Percentiles rank a stretch among this genome's conserved stretches.
phyloP scores from a whole-genome alignment of 1,140 invertebrate genomes.

The Trachelipus rathkii region DNA sequence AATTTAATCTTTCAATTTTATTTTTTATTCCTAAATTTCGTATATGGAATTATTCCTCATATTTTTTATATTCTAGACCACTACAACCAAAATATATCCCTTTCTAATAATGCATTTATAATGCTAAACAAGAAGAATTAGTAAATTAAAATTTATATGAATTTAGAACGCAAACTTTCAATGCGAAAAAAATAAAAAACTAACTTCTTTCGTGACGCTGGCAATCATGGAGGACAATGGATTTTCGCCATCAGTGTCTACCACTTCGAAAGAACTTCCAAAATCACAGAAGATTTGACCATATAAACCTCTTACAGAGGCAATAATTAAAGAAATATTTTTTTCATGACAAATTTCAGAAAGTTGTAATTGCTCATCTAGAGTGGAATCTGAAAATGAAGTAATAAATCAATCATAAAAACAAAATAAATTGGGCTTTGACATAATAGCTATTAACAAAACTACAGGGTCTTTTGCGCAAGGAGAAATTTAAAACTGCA shows the following conservation, averaged over 20 bases:
- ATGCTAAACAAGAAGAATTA: no score
- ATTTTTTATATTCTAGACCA: neutral
- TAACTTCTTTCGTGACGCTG: conserved; percentile 61
- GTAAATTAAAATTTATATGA: no score
- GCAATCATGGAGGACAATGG: conserved; percentile 83
- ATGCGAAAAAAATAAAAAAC: no score
- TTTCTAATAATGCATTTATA: no score
- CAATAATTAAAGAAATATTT: conserved; percentile 80
- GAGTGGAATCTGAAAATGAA: conserved; percentile 48
- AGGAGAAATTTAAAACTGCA: neutral
- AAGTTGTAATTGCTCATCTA: conserved; percentile 73
- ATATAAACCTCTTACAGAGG: conserved; percentile 82
- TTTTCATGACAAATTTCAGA: conserved; percentile 74
- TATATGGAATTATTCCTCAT: no score
- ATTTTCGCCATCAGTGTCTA: conserved; percentile 84
- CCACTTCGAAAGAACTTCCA: conserved; percentile 77
- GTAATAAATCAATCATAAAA: neutral
- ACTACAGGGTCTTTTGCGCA: neutral
- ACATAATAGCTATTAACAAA: neutral
- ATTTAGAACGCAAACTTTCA: no score
- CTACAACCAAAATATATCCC: neutral
- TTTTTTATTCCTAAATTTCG: no score
- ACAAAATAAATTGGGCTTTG: neutral
- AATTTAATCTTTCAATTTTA: no score
- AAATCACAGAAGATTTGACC: conserved; percentile 96